These are phyloP conservation scores for Triplophysa tibetana DNA, from an alignment of 2,113 vertebrate species.

Conservation along the genomic window DNA sequence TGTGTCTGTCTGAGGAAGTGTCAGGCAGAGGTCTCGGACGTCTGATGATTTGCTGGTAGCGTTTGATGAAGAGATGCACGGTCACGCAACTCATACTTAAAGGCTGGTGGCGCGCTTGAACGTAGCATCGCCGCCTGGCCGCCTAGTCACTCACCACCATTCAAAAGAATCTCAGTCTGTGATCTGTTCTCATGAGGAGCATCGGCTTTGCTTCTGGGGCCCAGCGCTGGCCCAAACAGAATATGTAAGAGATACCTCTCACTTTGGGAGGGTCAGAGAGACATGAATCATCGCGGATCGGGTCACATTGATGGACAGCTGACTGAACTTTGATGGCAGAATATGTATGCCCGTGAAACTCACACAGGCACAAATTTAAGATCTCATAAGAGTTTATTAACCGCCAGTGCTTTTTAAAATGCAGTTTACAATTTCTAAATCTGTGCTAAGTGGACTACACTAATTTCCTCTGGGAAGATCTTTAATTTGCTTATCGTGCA, in stretches of 20 bases:
- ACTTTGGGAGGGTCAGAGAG: neutral
- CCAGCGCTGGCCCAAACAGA: slow-evolving; percentile 2
- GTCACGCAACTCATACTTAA: slow-evolving; percentile 69
- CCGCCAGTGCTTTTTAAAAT: neutral
- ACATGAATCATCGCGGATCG: neutral
- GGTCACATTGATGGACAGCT: neutral
- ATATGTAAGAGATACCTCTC: slow-evolving; percentile 10
- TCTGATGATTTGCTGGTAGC: slow-evolving; percentile 56
- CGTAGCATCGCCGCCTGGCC: slow-evolving; percentile 58
- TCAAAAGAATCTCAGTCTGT: slow-evolving; percentile 55
- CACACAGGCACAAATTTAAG: neutral
- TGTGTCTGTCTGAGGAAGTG: slow-evolving; percentile 49
- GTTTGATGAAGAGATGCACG: slow-evolving; percentile 74
- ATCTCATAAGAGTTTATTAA: slow-evolving; percentile 4
- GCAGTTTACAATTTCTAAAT: neutral
- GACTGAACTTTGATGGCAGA: slow-evolving; percentile 21
- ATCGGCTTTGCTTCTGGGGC: slow-evolving; percentile 35
- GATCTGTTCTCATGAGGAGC: slow-evolving; percentile 44
- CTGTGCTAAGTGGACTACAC: neutral
- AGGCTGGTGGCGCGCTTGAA: slow-evolving; percentile 59
- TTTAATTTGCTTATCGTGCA: slow-evolving; percentile 30
- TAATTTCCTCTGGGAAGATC: slow-evolving; percentile 34
- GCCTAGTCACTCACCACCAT: slow-evolving; percentile 61
- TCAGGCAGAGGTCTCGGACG: slow-evolving; percentile 56
- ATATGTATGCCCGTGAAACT: slow-evolving; percentile 13